Evolutionary conservation across 1,140 invertebrate species (phyloP).

Genomic region (Agrilus planipennis): DNA sequence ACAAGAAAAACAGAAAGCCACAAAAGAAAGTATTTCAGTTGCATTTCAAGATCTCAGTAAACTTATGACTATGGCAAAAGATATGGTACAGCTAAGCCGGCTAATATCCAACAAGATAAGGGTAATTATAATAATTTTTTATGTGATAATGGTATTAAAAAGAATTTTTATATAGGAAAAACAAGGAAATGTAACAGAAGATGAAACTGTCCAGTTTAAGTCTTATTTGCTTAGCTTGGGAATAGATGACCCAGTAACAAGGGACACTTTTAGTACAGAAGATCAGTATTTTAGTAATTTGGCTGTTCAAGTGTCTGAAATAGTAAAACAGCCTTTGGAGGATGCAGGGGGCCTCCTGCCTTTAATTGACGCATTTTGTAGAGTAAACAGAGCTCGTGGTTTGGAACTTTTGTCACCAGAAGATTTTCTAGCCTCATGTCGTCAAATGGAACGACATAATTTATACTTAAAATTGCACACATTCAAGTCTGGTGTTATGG

Average conservation of each 20-base stretch:
- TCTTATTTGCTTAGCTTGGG: slow-evolving; percentile 92
- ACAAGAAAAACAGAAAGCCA: slow-evolving; percentile 78
- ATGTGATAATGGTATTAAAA: too few relatives aligned
- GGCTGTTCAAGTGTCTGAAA: slow-evolving; percentile 72
- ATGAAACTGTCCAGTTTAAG: slow-evolving; percentile 94
- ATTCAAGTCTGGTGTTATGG: slow-evolving; percentile 86
- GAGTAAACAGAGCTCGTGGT: slow-evolving; percentile 83
- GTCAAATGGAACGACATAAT: slow-evolving; percentile 48
- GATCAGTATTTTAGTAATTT: slow-evolving; percentile 79
- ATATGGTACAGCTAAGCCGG: slow-evolving; percentile 90
- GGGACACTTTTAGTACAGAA: slow-evolving; percentile 76
- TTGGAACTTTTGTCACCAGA: slow-evolving; percentile 86
- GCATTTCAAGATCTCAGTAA: slow-evolving; percentile 94
- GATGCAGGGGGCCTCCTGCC: slow-evolving; percentile 94
- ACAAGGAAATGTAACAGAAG: slow-evolving; percentile 92
- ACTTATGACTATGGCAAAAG: slow-evolving; percentile 92
- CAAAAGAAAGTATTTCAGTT: slow-evolving; percentile 79
- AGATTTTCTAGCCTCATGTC: slow-evolving; percentile 86
- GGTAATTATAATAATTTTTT: slow-evolving; percentile 39
- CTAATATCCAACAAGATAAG: slow-evolving; percentile 88
- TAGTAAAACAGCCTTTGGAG: slow-evolving; percentile 72
- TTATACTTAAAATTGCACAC: slow-evolving; percentile 66
- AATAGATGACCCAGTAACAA: slow-evolving; percentile 93
- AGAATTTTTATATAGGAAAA: too few relatives aligned
- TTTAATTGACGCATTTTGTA: slow-evolving; percentile 90